Evolutionary conservation across 1,140 invertebrate genomes (phyloP).

Genomic region (Laupala kohalensis): DNA sequence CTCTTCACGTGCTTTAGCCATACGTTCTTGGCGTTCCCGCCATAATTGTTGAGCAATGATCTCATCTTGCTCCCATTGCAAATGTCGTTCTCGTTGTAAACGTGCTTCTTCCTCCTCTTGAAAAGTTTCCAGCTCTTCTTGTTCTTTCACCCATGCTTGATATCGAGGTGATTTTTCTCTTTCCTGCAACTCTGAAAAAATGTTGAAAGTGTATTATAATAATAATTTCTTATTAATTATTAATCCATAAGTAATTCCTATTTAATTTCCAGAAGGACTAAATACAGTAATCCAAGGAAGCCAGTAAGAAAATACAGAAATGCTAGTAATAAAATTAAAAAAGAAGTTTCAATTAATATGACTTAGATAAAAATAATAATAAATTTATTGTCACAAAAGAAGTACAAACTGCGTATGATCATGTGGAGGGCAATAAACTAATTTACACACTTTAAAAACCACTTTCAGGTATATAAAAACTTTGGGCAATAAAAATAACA

Average conservation of each 20-base stretch:
- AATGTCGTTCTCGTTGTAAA: conserved; percentile 30
- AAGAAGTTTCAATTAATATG: background rate
- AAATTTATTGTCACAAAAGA: too few relatives aligned
- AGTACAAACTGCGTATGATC: too few relatives aligned
- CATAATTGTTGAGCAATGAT: conserved; percentile 36
- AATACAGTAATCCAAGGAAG: background rate
- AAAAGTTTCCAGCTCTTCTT: conserved; percentile 28
- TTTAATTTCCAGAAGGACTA: background rate
- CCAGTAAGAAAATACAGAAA: background rate
- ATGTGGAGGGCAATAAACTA: too few relatives aligned
- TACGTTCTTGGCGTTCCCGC: conserved; percentile 34
- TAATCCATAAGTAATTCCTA: background rate
- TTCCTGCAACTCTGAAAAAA: conserved; percentile 21
- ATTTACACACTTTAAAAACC: too few relatives aligned
- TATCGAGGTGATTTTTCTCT: conserved; percentile 27
- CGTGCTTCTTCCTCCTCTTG: conserved; percentile 29
- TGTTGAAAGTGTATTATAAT: background rate
- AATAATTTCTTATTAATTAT: background rate
- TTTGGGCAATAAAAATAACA: background rate
- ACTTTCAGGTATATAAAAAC: background rate
- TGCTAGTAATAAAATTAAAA: too few relatives aligned
- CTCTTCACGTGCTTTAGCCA: conserved; percentile 31
- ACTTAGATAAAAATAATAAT: conserved; percentile 7
- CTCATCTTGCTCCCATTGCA: conserved; percentile 34
- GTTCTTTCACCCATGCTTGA: conserved; percentile 30